Base-by-base conservation (phyloP, 1,140 invertebrate genomes). In the Geopemphigus sp. region DNA sequence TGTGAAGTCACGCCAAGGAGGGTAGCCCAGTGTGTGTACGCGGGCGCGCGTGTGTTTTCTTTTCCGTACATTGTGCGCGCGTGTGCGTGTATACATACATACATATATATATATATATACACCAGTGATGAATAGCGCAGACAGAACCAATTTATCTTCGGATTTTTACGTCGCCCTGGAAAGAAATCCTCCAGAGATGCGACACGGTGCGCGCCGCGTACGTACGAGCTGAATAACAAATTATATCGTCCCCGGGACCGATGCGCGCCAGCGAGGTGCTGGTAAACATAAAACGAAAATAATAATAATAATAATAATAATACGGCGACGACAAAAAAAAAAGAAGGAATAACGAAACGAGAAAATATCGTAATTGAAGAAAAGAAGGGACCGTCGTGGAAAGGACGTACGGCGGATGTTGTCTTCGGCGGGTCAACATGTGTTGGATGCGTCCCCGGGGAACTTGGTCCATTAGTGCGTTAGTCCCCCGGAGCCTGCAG, bases 131-230 rank as follows among this genome's bases (percentile, higher is more conserved):
- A 78, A 78, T 78, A 78, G 74, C 45, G 74, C 59, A 78, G 74
- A 78, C 74, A 59, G 74, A 78, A 78, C 74, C 74, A 78, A 78
- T 78, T 78, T 78, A 78, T 78, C 74, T 78, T 78, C 74, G 57
- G 56, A 78, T 78, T 78, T 63, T 78, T 78, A 63, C 74, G 72
- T 59, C 56, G 54, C 70, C 32, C 53, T 61, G 56, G 73, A 76
- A 78, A 78, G 74, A 78, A 78, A 78, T 78, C 74, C 74, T 78
- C 74, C 57, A 78, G 74, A 78, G 74, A 78, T 57, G 32, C 32
- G 57, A 76, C 56, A 61, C 73, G 73, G 29, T n/a, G n/a, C 4
- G 1, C 5, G 24, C 45, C 32, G 15, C 5, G 19, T 24, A 26
- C 12, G 32, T 32, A 72, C 72, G 54, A 74, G 54, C 73, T 45